phyloP scores from a whole-genome alignment of 2,113 vertebrate species.

The Phalacrocorax aristotelis region DNA sequence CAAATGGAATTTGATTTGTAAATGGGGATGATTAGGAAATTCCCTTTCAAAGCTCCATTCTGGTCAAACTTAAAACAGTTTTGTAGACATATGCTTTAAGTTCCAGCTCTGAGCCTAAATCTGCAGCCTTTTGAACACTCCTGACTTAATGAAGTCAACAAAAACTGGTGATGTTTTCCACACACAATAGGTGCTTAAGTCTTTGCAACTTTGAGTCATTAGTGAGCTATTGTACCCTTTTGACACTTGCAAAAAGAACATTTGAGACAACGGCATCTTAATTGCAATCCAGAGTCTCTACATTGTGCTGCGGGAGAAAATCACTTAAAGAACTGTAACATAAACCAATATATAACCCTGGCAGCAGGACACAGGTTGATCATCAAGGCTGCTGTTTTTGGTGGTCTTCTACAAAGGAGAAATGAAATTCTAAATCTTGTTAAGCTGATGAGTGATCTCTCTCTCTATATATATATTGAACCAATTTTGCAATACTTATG shows the following conservation, averaged over 20 bases:
- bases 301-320: fast-evolving
- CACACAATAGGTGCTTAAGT: background rate
- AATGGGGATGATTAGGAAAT: background rate
- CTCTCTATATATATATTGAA: background rate
- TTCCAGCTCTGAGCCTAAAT: background rate
- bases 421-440: background rate
- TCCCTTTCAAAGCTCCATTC: background rate
- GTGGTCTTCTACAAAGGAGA: background rate
- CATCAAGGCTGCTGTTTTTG: background rate
- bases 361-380: background rate
- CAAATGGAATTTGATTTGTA: background rate
- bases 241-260: background rate
- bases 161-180: background rate
- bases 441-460: background rate
- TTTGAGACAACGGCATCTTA: background rate
- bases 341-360: background rate
- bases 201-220: background rate
- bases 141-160: background rate
- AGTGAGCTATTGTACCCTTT: background rate
- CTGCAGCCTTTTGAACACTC: background rate
- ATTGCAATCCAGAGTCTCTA: background rate
- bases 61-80: background rate
- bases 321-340: background rate
- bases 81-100: background rate
- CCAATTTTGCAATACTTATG: background rate